Conservation (phyloP, 2,113 vertebrate genomes). For the Delphinus delphis region DNA sequence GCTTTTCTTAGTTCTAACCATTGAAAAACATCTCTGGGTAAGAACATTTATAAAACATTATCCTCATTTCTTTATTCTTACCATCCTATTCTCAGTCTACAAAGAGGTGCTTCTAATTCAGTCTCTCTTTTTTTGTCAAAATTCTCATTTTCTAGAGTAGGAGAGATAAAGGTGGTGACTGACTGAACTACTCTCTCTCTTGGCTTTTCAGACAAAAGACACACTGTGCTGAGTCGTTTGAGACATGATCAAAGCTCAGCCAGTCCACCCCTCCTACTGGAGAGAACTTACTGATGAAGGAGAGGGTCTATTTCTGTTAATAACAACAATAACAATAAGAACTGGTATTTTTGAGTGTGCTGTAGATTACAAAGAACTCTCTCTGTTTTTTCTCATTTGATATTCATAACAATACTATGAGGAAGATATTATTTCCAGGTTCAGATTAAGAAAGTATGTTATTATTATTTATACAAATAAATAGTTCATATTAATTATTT, state of each 20-base stretch:
- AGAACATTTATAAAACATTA: neutral
- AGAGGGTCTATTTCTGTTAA: neutral
- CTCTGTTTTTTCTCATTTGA: neutral
- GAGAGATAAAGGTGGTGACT: fast-evolving
- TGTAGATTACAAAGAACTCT: neutral
- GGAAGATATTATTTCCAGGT: neutral
- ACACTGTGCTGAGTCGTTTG: neutral
- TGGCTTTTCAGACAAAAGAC: neutral
- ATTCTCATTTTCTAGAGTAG: neutral
- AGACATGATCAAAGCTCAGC: neutral
- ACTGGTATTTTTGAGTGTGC: neutral
- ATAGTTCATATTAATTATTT: neutral
- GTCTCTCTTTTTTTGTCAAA: neutral
- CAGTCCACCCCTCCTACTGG: fast-evolving
- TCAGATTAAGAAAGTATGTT: neutral
- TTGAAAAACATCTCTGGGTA: neutral
- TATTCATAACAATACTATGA: neutral
- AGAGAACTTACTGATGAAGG: neutral
- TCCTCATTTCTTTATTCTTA: neutral
- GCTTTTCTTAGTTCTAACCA: neutral
- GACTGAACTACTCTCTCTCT: neutral
- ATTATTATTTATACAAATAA: neutral
- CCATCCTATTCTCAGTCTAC: neutral
- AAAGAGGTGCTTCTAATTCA: neutral
- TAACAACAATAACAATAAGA: neutral